Base-by-base conservation (phyloP, 2,113 vertebrate genomes). In the Ceyx melanurus region DNA sequence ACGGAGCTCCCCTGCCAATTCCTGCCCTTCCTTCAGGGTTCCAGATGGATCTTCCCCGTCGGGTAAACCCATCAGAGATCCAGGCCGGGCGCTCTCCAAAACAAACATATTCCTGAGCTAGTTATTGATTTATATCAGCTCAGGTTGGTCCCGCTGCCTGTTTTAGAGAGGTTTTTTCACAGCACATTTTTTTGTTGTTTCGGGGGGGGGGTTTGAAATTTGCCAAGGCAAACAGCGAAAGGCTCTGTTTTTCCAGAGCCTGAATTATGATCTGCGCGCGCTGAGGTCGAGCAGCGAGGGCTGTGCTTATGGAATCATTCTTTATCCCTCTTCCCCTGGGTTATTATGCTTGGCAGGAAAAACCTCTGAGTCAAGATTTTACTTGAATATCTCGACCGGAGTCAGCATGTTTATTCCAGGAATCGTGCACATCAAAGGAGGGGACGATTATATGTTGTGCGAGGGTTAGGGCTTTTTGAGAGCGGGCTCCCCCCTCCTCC, bases 71-170 rank as follows among this genome's bases (percentile, higher is more conserved):
- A 96, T 96, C 90, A 95, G 94, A 93, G 81, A 96, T 87, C 94
- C 86, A 96, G 67, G 68, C 86, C 48, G 25, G n/a, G 9, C 3
- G 2, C 91, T 94, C 92, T 96, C 96, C 97, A 97, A 96, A 94
- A 93, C 58, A 95, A 97, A 96, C 86, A 88, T 94, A 95, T 92
- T 93, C 92, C 85, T 46, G 60, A 74, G 91, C 86, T 94, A 88
- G 79, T 94, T 96, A 96, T 96, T 95, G 94, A 96, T 96, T 96
- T 96, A 95, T 94, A 97, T 95, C 95, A 93, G 93, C 93, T 95
- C 79, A 78, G 88, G 91, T 91, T 96, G 95, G 93, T 96, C 95
- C 77, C 62, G 61, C 93, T 90, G 94, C 95, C 93, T 96, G 90
- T 96, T 97, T 96, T 96, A 97, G 95, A 96, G 96, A 94, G 33